Evolutionary conservation across 2,113 vertebrate genomes (phyloP).

Genomic region (Delphinus delphis): DNA sequence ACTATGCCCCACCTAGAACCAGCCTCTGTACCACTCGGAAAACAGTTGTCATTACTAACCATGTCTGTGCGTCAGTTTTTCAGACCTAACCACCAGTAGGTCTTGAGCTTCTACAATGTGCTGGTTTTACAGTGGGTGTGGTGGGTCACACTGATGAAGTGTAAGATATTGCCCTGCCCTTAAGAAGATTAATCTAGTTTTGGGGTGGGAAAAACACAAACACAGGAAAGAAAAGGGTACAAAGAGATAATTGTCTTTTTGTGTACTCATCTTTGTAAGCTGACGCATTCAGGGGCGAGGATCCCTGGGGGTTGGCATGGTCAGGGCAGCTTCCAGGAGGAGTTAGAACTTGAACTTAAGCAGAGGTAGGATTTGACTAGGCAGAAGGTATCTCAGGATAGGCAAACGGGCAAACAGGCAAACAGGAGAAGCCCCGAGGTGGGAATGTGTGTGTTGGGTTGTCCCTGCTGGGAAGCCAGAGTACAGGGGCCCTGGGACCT

Average conservation of each 20-base stretch:
- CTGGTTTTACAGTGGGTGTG: background rate
- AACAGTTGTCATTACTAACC: background rate
- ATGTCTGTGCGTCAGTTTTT: background rate
- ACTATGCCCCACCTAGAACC: background rate
- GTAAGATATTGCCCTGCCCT: slow-evolving; percentile 8
- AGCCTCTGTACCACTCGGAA: background rate
- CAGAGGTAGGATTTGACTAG: background rate
- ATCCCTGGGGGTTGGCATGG: background rate
- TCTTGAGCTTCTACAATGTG: background rate
- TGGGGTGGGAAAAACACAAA: background rate
- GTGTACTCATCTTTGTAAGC: background rate
- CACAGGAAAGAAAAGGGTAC: slow-evolving; percentile 3
- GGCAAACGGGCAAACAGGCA: background rate
- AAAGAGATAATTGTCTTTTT: background rate
- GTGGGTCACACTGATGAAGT: background rate
- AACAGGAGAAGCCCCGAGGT: background rate
- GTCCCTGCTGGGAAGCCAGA: slow-evolving; percentile 41
- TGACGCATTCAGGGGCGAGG: background rate
- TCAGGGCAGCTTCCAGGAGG: slow-evolving; percentile 1
- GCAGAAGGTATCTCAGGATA: slow-evolving; percentile 1
- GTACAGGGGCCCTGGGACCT: slow-evolving; percentile 10
- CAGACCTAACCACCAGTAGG: background rate
- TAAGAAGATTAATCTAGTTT: slow-evolving; percentile 56
- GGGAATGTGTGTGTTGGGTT: background rate
- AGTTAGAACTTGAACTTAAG: slow-evolving; percentile 50